These are phyloP conservation scores for Cataglyphis livida DNA, from an alignment of 2,888 invertebrate species.

Conservation along the genomic window DNA sequence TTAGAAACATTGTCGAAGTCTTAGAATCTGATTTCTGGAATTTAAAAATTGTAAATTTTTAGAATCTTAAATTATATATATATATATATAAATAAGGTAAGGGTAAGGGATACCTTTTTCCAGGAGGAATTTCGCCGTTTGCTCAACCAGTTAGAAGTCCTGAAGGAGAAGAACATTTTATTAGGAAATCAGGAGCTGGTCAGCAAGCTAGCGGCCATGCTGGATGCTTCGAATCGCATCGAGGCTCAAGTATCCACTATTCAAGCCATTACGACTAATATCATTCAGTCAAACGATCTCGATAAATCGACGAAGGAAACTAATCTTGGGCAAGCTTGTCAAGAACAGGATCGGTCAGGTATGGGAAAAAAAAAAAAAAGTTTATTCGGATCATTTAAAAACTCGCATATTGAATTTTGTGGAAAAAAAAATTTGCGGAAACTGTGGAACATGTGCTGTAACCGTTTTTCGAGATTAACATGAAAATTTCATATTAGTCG, in stretches of 20 bases:
- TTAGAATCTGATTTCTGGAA: neutral
- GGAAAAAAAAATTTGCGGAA: neutral
- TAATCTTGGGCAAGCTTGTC: slow-evolving; percentile 63
- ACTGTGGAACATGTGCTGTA: neutral
- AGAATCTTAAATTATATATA: neutral
- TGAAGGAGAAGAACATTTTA: slow-evolving; percentile 92
- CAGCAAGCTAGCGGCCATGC: slow-evolving; percentile 93
- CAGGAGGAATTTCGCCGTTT: slow-evolving; percentile 94
- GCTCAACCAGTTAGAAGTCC: slow-evolving; percentile 92
- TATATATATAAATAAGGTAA: neutral
- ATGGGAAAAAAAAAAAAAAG: neutral
- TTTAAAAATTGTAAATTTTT: neutral
- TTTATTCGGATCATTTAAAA: neutral
- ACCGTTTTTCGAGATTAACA: slow-evolving; percentile 12
- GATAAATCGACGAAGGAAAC: slow-evolving; percentile 81
- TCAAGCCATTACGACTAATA: slow-evolving; percentile 80
- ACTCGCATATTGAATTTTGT: neutral
- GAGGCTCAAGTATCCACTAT: slow-evolving; percentile 87
- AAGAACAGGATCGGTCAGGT: slow-evolving; percentile 70
- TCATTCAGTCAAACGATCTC: slow-evolving; percentile 81
- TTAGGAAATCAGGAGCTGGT: slow-evolving; percentile 91
- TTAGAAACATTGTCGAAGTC: neutral
- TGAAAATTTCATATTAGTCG: neutral
- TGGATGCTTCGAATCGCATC: slow-evolving; percentile 90
- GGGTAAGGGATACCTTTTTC: slow-evolving; percentile 48